Base-by-base conservation (phyloP, 2,113 vertebrate species). In the Microtus montanus region DNA sequence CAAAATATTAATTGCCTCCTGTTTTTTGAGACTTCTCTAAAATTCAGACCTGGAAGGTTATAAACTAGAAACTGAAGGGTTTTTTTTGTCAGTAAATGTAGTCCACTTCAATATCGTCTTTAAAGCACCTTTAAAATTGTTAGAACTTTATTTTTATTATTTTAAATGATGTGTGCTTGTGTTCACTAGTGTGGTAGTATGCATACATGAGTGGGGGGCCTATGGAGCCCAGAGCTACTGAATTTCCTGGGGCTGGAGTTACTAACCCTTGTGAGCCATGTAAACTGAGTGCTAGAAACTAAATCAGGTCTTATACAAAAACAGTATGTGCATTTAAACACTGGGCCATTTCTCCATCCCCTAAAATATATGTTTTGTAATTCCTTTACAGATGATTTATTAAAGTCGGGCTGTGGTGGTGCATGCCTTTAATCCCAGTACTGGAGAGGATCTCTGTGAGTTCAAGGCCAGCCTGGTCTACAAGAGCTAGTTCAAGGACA, bases 21-120 rank as follows among this genome's bases (percentile, higher is more conserved):
- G 80, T 77, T 94, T 87, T 61, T 26, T 93, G 11, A 70, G 41
- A 64, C 54, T 83, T 75, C 17, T 68, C n/a, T 92, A 87, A 26
- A 84, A 87, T n/a, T 47, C 33, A 87, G 49, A 61, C 30, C 44
- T 41, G 83, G 7, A 89, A 89, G 24, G 7, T 82, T 75, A 74
- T 71, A 87, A 52, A 82, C 26, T 33, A 89, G 38, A 3, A 94
- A 5, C 38, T 64, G 38, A 0, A 79, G 38, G 61, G 41, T 44
- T 44, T 80, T 96, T 77, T 82, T 44, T 71, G 7, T 54, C 7
- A 26, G 4, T 74, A 24, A 74, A 19, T 28, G 41, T 38, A 61
- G 9, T 52, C 11, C 8, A 13, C 47, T 41, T 22, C 19, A 26
- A 73, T 71, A 20, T 47, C 63, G 47, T 66, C 70, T 82, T 90